These are phyloP conservation scores for Serrognathus titanus DNA, from an alignment of 2,888 invertebrate genomes.

Conservation along the genomic window DNA sequence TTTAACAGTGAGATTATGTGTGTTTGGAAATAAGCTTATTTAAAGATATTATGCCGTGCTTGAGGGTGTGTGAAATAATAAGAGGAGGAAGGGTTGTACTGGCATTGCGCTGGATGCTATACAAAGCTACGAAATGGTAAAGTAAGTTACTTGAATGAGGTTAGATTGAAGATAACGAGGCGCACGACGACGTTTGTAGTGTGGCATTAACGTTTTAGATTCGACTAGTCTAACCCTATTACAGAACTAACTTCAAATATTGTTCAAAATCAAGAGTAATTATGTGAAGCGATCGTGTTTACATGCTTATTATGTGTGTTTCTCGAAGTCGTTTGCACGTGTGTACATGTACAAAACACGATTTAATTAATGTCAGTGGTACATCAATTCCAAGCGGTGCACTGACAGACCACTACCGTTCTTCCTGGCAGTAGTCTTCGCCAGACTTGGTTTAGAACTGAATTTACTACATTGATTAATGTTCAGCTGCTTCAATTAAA, in stretches of 20 bases:
- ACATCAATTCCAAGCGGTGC: slow-evolving; percentile 22
- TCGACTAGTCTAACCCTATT: slow-evolving; percentile 11
- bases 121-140: slow-evolving; percentile 12
- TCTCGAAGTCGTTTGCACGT: slow-evolving; percentile 21
- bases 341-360: slow-evolving; percentile 19
- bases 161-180: slow-evolving; percentile 15
- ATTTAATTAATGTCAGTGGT: slow-evolving; percentile 24
- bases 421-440: background rate
- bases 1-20: too few relatives aligned
- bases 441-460: too few relatives aligned
- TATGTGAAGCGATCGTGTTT: slow-evolving; percentile 22
- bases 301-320: slow-evolving; percentile 21
- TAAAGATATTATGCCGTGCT: slow-evolving; percentile 5
- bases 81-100: slow-evolving; percentile 6
- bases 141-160: slow-evolving; percentile 17
- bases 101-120: slow-evolving; percentile 3
- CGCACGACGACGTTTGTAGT: slow-evolving; percentile 6
- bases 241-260: slow-evolving; percentile 14
- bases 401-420: slow-evolving; percentile 7
- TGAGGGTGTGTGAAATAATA: slow-evolving; percentile 9
- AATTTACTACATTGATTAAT: too few relatives aligned
- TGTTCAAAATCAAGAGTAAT: slow-evolving; percentile 23
- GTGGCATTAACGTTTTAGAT: background rate
- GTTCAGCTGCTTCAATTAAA: too few relatives aligned
- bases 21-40: slow-evolving; percentile 2